Evolutionary conservation across 2,113 vertebrate species (phyloP), one percentile per base, ranked within the genome.

Genomic region (Oophaga pumilio): DNA sequence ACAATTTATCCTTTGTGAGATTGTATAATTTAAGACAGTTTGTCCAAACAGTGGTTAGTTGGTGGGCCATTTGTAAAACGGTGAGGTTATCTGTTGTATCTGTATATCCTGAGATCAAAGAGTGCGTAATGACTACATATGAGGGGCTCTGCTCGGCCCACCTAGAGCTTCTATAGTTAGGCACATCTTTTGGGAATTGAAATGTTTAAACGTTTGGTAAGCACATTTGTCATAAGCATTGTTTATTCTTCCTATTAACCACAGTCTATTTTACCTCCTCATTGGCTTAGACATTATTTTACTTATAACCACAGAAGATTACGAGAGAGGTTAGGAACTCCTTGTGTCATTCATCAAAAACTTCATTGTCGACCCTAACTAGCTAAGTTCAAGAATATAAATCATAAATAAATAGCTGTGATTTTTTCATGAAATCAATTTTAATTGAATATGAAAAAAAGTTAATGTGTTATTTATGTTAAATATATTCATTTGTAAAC

Each of bases 191-290:
- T 22, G 17, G 76, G 24, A 86, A 43, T n/a, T 8, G 10, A 43
- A 57, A 81, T 57, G 62, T 87, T 87, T 71, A 56, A 81, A 14
- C 24, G n/a, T 66, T 59, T 68, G 60, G 66, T 87, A 80, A 80
- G 26, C 18, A 15, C 62, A 69, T 79, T 69, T 79, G 28, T 78
- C 59, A 78, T 56, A 66, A 49, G n/a, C 24, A 8, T 79, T 78
- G 33, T 6, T 69, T 86, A 57, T 53, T 79, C 49, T 79, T 64
- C 33, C 56, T 24, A n/a, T 17, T 56, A 79, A 86, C 76, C 71
- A 26, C 20, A 50, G 12, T 86, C 66, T 85, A 78, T 50, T 26
- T 78, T 77, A 22, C 15, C 33, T 85, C 52, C 28, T 52, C 22
- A 20, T 12, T 49, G 56, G 4, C 10, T 76, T 62, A 78, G 84